Base-by-base conservation (phyloP, 2,888 invertebrate species). In the Aporophyla lueneburgensis region DNA sequence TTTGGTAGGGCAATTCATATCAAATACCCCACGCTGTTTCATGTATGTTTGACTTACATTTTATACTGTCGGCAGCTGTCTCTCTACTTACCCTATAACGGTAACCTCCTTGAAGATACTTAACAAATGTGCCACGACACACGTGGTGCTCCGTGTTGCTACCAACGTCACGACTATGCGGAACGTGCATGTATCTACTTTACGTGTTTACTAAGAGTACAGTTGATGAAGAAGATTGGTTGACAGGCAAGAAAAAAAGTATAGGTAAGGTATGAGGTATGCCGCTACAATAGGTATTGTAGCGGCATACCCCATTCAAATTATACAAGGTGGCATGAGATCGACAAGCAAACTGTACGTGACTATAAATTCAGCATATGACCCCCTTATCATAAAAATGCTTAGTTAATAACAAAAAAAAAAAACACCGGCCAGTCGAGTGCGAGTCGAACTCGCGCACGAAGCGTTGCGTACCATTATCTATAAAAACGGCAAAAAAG, bases 161-260 rank as follows among this genome's bases (percentile, higher is more conserved):
- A 6, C 58, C 27, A 74, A 5, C 19, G 85, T 83, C 85, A 83
- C 83, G 83, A 83, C 85, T 83, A 73, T 70, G 85, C 82, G 40
- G 0, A 43, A 54, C 81, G 81, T 82, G 81, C 40, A n/a, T 71
- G 63, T 68, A 80, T 82, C 24, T 75, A 61, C 46, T 54, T 84
- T 24, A 53, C 9, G 24, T 80, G 54, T 71, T 74, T 74, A 80
- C 81, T 59, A 65, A 10, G 49, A 16, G 78, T 78, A 78, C 66
- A 33, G 61, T 67, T 10, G 6, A 43, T 21, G 0, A 33, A 62
- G 7, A 0, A 81, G 21, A 24, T 76, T 67, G 21, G 51, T 74
- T 24, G 0, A 16, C 21, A 43, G 53, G 71, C 19, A n/a, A n/a
- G 16, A 27, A 27, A n/a, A 51, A 16, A 16, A 0, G 1, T 58